Evolutionary conservation across 92 coral and sea anemone genomes (phyloP), one percentile per base, ranked within the genome.

Genomic region (Epizoanthus scotinus): DNA sequence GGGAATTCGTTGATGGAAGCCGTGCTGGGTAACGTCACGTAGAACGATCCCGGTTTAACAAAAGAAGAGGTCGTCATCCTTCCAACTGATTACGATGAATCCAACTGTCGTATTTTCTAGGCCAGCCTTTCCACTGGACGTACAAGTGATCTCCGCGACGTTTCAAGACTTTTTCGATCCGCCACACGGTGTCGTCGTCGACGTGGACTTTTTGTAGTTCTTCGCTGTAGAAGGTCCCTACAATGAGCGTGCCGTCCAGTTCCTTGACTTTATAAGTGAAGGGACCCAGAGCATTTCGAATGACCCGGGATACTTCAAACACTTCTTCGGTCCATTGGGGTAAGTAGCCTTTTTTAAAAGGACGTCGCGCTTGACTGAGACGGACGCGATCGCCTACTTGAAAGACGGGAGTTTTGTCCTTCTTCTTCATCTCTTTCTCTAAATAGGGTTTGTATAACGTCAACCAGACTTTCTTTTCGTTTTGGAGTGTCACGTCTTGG

Each of bases 151-250:
- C 66, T 50, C 63, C 22, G 5, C 61, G 61, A 13, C 75, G 75
- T 50, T 49, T 42, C 6, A 50, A 24, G 1, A 70, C 21, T 47
- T 86, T 82, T 8, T 84, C 86, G 25, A 88, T 63, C 0, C 89
- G 83, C 20, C 72, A 88, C 54, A 82, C 19, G 0, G 70, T 81
- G 3, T 73, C 69, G 67, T 73, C 84, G 22, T 56, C 38, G 14
- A 69, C 71, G 52, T 75, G 42, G 13, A 89, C 92, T 24, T 34
- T 29, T 77, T 89, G 89, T 0, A 82, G 54, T 60, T 85, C 84
- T 5, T 69, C 60, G 28, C 20, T 61, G 60, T 89, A 89, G 28
- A 89, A 89, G 26, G 87, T 85, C 2, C 92, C 92, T n/a, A 10
- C 5, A 0, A 82, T 12, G 6, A 70, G 65, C 1, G 82, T 81